phyloP scores from a whole-genome alignment of 2,113 vertebrate genomes.

The Desmodus rotundus region DNA sequence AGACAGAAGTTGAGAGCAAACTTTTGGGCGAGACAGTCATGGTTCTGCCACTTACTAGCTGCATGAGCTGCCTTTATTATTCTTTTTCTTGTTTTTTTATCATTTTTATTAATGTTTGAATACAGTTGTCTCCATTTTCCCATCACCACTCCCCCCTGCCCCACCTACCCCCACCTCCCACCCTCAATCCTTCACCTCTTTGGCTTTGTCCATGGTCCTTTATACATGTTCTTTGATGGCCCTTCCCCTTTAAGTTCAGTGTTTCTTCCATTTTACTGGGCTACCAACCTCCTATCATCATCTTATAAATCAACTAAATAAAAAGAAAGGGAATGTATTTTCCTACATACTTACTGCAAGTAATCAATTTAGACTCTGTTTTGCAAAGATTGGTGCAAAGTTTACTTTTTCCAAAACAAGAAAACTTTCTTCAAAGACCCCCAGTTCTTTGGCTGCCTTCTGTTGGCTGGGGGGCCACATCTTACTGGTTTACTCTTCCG shows the following conservation, averaged over 20 bases:
- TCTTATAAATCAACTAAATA: not conserved
- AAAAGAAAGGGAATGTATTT: not conserved
- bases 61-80: not conserved
- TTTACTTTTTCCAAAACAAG: not conserved
- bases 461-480: not conserved
- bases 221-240: too few species aligned
- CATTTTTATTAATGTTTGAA: too few species aligned
- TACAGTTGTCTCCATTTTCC: too few species aligned
- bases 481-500: not conserved
- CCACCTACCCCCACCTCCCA: too few species aligned
- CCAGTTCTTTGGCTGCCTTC: not conserved
- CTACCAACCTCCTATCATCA: not conserved
- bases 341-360: not conserved
- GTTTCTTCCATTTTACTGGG: not conserved
- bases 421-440: not conserved
- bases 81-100: not conserved
- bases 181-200: too few species aligned
- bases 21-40: not conserved
- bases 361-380: not conserved
- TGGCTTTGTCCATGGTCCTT: too few species aligned
- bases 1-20: not conserved
- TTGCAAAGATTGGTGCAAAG: not conserved
- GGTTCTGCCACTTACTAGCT: not conserved
- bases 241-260: not conserved
- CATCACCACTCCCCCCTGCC: too few species aligned